A percentile compares a stretch with the other conserved stretches of the same genome.
Conservation (phyloP, 2,113 vertebrate species). For the Pelecanoides urinatrix region DNA sequence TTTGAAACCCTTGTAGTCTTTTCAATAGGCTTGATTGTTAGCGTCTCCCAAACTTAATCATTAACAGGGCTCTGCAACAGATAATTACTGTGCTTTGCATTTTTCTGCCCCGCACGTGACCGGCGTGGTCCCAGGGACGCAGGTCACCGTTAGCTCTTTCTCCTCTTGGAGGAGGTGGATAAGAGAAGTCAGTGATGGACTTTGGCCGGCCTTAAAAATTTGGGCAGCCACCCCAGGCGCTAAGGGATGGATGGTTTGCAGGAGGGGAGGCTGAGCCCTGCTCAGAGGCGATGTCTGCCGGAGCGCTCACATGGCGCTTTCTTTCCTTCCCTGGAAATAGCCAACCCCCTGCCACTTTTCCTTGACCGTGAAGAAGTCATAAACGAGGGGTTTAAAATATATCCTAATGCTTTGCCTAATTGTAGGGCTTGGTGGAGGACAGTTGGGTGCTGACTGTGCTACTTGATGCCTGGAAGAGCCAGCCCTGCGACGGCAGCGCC, state of each 20-base stretch:
- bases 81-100: conserved; percentile 53
- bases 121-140: background rate
- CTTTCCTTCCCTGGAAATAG: background rate
- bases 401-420: background rate
- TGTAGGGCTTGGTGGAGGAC: background rate
- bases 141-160: background rate
- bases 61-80: conserved; percentile 56
- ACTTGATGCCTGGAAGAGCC: background rate
- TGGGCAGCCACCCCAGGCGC: rapidly evolving
- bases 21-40: conserved; percentile 66
- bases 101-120: background rate
- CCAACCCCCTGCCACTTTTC: rapidly evolving
- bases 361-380: rapidly evolving
- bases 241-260: background rate
- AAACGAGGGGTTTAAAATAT: background rate
- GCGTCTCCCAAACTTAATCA: conserved; percentile 62
- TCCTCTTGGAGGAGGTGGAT: background rate
- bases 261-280: background rate
- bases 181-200: background rate
- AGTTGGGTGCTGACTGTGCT: background rate
- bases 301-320: background rate
- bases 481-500: rapidly evolving
- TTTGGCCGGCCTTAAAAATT: background rate
- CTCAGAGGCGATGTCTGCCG: rapidly evolving
- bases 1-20: conserved; percentile 64